Evolutionary conservation across 2,797 vertebrate genomes (phyloP), one percentile per base, ranked within the genome.

Genomic region (Kryptolebias ocellatus): DNA sequence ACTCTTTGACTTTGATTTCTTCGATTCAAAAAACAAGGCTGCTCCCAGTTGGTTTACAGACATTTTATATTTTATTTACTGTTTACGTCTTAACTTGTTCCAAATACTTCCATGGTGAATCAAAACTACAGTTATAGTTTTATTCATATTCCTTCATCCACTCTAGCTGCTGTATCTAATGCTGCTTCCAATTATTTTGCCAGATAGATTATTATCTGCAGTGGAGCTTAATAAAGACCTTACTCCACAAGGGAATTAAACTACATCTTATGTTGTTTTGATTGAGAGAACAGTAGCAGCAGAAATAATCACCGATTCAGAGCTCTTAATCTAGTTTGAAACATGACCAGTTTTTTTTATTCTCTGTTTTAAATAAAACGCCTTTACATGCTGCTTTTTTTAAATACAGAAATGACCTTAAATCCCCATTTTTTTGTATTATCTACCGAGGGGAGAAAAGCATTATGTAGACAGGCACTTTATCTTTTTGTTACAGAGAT

Each of bases 371-470:
- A n/a, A 62, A 67, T 31, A 58, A 59, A 65, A 64, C 18, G 59
- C 61, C 46, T 54, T 60, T 39, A 70, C 5, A 16, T 51, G 3
- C 59, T 67, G 63, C 18, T 15, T 54, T 76, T 56, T 42, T 42
- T 27, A 58, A 27, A 34, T 14, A 52, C 20, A 75, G 53, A 61
- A 24, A n/a, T 68, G 49, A 60, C 61, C 20, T 53, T 47, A 71
- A 59, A 63, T 61, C 4, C 10, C 7, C 46, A 20, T 64, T 69
- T 72, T 80, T 79, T 70, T 72, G 37, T 65, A 20, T 70, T 62
- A 81, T 60, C 63, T 53, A 46, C 58, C n/a, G 7, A 4, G 5
- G 24, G 10, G 44, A 68, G 20, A 16, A 37, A 18, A 60, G 53
- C 62, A 50, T 68, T 63, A 37, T 58, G 37, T 17, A 9, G 45